Conservation (phyloP, 23 tunicate species). For the Halocynthia aurantium region DNA sequence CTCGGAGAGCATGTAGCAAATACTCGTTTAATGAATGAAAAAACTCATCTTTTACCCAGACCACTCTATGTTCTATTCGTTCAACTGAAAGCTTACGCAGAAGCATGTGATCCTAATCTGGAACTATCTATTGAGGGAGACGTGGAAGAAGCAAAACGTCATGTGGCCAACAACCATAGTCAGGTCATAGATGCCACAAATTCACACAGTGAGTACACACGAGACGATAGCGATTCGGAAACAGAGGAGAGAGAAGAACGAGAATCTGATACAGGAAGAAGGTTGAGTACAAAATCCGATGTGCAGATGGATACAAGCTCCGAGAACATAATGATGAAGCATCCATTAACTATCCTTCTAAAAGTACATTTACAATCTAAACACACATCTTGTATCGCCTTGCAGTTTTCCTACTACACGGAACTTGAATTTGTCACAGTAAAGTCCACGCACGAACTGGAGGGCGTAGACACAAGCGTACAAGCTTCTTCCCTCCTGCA, state of each 20-base stretch:
- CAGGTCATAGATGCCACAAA: constrained; percentile 1
- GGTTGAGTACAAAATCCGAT: background rate
- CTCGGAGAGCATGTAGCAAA: constrained; percentile 42
- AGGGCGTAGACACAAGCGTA: background rate
- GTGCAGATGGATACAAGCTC: background rate
- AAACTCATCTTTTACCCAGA: constrained; percentile 52
- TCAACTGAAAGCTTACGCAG: constrained; percentile 70
- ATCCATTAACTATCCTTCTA: constrained; percentile 8
- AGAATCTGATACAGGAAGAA: constrained; percentile 13
- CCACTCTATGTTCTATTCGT: constrained; percentile 74
- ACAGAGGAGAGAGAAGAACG: constrained; percentile 30
- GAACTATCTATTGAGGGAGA: constrained; percentile 29
- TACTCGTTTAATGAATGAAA: constrained; percentile 28
- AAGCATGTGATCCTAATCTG: constrained; percentile 54
- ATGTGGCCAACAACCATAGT: background rate
- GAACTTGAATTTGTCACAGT: constrained; percentile 18
- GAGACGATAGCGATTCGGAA: constrained; percentile 39
- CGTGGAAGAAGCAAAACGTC: constrained; percentile 10
- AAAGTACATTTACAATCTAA: constrained; percentile 1
- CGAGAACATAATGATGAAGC: background rate
- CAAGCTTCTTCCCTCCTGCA: background rate
- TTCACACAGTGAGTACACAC: background rate
- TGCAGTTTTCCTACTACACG: constrained; percentile 7
- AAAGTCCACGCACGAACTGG: constrained; percentile 1
- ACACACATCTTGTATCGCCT: background rate